Conservation (phyloP, 1,140 invertebrate species). For the Drosophila kanapiae region DNA sequence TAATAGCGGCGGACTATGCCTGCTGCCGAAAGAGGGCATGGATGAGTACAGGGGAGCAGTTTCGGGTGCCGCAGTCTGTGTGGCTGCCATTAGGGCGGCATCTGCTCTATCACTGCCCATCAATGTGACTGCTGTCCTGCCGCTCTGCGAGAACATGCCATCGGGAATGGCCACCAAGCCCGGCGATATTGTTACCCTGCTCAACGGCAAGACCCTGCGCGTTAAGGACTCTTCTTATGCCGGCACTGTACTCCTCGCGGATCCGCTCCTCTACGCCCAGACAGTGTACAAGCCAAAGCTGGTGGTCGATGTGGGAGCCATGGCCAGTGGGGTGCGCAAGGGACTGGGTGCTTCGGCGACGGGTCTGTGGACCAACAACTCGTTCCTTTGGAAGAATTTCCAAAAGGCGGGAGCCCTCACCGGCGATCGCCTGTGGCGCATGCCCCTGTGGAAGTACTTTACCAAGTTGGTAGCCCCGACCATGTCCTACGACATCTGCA, state of each 20-base stretch:
- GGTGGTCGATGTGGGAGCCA: constrained; percentile 91
- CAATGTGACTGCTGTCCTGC: constrained; percentile 91
- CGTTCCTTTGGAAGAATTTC: constrained; percentile 88
- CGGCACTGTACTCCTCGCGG: constrained; percentile 94
- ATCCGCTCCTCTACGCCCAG: constrained; percentile 93
- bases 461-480: constrained; percentile 87
- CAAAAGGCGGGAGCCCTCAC: constrained; percentile 89
- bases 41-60: constrained; percentile 95
- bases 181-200: constrained; percentile 93
- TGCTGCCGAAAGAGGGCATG: constrained; percentile 91
- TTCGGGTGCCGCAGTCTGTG: constrained; percentile 84
- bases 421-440: constrained; percentile 95
- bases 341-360: constrained; percentile 91
- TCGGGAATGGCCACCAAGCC: constrained; percentile 93
- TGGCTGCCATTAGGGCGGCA: constrained; percentile 70
- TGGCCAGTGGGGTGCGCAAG: constrained; percentile 77
- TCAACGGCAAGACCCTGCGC: constrained; percentile 94
- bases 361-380: constrained; percentile 91
- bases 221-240: constrained; percentile 94
- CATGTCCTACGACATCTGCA: constrained; percentile 87
- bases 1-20: constrained; percentile 91
- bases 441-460: constrained; percentile 94
- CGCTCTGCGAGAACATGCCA: constrained; percentile 95
- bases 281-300: constrained; percentile 87
- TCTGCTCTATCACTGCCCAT: constrained; percentile 87